A percentile compares a stretch with the other conserved stretches of the same genome.
Evolutionary conservation across 1,140 invertebrate species (phyloP).

Genomic region (Samia ricini): DNA sequence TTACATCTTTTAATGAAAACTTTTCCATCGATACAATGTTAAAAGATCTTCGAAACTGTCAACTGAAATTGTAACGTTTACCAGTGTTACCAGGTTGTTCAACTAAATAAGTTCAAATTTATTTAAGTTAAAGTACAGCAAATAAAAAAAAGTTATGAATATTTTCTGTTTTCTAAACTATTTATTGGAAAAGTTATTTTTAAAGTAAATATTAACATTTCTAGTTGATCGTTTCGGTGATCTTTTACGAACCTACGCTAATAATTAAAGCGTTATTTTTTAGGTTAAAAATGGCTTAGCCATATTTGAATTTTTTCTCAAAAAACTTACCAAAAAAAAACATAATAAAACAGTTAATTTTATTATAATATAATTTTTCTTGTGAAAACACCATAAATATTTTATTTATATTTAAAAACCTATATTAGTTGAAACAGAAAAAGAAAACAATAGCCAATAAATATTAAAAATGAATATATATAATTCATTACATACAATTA

Average conservation of each 20-base stretch:
- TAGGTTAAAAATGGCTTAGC: conserved; percentile 54
- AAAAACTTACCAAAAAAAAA: neutral
- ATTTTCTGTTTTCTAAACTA: too few relatives aligned
- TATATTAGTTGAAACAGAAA: conserved; percentile 20
- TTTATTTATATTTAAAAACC: neutral
- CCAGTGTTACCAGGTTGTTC: neutral
- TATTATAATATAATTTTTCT: conserved; percentile 16
- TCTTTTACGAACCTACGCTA: conserved; percentile 50
- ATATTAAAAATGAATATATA: conserved; percentile 35
- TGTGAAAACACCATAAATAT: conserved; percentile 39
- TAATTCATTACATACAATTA: conserved; percentile 65
- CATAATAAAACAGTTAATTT: conserved; percentile 12
- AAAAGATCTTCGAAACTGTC: neutral
- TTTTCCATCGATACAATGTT: conserved; percentile 66
- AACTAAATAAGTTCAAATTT: neutral
- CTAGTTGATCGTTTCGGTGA: neutral
- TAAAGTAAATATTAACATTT: too few relatives aligned
- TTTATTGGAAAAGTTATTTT: too few relatives aligned
- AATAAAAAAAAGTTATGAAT: too few relatives aligned
- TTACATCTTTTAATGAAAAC: conserved; percentile 43
- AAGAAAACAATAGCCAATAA: conserved; percentile 70
- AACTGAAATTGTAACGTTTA: neutral
- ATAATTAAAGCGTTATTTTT: conserved; percentile 62
- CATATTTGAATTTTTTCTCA: conserved; percentile 20
- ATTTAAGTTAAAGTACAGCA: too few relatives aligned